These are phyloP conservation scores for Brachionichthys hirsutus DNA, from an alignment of 2,113 vertebrate species.

Conservation along the genomic window DNA sequence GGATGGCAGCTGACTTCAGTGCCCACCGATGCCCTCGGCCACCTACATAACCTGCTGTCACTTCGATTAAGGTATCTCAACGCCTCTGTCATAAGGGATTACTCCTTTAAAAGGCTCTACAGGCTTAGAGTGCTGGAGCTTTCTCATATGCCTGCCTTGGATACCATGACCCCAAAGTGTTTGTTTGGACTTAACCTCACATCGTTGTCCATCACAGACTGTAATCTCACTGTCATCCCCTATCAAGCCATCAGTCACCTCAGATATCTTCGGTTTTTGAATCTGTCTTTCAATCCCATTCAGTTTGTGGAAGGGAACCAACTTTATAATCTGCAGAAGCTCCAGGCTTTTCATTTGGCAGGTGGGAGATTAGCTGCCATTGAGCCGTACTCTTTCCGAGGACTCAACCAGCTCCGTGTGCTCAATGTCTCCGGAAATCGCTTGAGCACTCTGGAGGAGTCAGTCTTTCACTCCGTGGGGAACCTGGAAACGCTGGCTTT, in stretches of 20 bases:
- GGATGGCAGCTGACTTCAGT: conserved; percentile 93
- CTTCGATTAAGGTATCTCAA: conserved; percentile 91
- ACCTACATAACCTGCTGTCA: conserved; percentile 90
- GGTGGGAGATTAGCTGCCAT: conserved; percentile 87
- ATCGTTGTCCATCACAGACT: conserved; percentile 90
- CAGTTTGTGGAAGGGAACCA: conserved; percentile 89
- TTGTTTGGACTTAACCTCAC: conserved; percentile 96
- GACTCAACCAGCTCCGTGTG: conserved; percentile 92
- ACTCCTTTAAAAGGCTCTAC: conserved; percentile 94
- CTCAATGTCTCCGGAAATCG: conserved; percentile 94
- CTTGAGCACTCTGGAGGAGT: conserved; percentile 93
- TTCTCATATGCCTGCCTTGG: conserved; percentile 91
- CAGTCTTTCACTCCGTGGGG: conserved; percentile 93
- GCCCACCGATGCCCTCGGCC: conserved; percentile 94
- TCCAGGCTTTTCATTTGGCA: conserved; percentile 94
- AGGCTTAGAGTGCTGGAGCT: conserved; percentile 92
- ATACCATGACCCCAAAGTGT: conserved; percentile 92
- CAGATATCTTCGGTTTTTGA: conserved; percentile 93
- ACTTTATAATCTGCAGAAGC: conserved; percentile 89
- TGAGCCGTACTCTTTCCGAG: conserved; percentile 93
- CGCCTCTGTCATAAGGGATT: conserved; percentile 90
- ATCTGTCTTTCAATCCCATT: conserved; percentile 97
- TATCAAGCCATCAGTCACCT: conserved; percentile 93
- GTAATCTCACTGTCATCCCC: conserved; percentile 90
- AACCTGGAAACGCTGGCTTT: conserved; percentile 95